Base-by-base conservation (phyloP, 64 coral and sea anemone species). In the Montipora cactus region DNA sequence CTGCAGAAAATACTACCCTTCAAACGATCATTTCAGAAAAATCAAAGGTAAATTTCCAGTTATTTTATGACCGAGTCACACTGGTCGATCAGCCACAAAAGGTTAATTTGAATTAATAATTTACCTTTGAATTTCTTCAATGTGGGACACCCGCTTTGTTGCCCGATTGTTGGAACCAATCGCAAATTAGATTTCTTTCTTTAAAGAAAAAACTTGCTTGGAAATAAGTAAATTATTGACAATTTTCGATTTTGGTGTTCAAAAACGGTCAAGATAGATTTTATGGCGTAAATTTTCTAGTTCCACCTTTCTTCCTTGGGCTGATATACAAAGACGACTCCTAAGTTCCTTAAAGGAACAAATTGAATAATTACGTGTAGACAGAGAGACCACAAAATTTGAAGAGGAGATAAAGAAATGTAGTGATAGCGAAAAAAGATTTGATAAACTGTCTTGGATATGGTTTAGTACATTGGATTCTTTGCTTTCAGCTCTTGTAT, bases 221-320 rank as follows among this genome's bases (percentile, higher is more conserved):
- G 70, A 0, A 86, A 72, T 72, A 86, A 86, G 82, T 84, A 84
- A 84, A 84, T 67, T 68, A 84, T 67, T 84, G 81, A 84, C 81
- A 15, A 37, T 10, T 45, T 61, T 47, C 28, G 46, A 15, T 67
- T 68, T 18, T 67, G 3, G 28, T 62, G 14, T 84, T 59, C 46
- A 2, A 8, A 8, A 16, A 67, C 28, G 14, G 18, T 2, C 19
- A 18, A 2, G 77, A 80, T 58, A 7, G 22, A 59, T 7, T 13
- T 25, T 45, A 5, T 80, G 8, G 62, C 62, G 62, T 7, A 18
- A 5, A 71, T 23, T 71, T 21, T 15, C 21, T 23, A 20, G 5
- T 23, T 71, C 20, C 18, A 37, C 37, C 1, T 37, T 37, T 37
- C 37, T 37, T 37, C 37, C 37, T 37, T 37, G 37, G 37, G 37